phyloP scores from a whole-genome alignment of 2,113 vertebrate genomes.

The Dendropsophus ebraccatus region DNA sequence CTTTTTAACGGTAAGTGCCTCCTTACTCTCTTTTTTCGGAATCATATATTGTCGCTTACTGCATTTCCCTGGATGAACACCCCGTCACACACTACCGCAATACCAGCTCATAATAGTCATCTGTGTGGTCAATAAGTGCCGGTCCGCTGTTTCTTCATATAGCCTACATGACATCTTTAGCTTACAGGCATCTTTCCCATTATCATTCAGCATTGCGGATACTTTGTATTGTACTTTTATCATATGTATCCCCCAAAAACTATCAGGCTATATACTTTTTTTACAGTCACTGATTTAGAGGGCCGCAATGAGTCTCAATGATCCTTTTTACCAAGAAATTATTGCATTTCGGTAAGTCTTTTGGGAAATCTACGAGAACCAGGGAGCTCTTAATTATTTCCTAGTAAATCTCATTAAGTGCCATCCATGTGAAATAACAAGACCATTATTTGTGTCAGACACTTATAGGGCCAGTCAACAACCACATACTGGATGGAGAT shows the following conservation, averaged over 20 bases:
- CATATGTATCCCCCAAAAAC: neutral
- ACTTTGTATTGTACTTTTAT: neutral
- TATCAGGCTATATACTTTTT: neutral
- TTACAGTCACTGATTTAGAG: neutral
- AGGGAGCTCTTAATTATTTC: constrained; percentile 19
- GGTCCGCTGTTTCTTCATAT: no score
- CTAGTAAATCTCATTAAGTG: neutral
- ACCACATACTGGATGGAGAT: neutral
- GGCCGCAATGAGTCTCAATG: neutral
- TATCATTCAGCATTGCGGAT: no score
- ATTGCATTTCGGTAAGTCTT: neutral
- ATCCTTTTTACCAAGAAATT: neutral
- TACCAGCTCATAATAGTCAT: no score
- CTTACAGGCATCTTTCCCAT: no score
- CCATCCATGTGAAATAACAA: constrained; percentile 11
- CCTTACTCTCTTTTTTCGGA: no score
- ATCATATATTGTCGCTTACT: no score
- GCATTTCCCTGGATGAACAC: no score
- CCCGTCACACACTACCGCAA: no score
- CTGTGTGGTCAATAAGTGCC: no score
- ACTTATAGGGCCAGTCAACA: neutral
- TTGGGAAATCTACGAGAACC: neutral
- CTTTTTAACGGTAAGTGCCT: no score
- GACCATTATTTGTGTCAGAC: constrained; percentile 1
- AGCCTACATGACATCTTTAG: no score